Conservation (phyloP, 2,797 vertebrate species). For the Labeo calbasu region DNA sequence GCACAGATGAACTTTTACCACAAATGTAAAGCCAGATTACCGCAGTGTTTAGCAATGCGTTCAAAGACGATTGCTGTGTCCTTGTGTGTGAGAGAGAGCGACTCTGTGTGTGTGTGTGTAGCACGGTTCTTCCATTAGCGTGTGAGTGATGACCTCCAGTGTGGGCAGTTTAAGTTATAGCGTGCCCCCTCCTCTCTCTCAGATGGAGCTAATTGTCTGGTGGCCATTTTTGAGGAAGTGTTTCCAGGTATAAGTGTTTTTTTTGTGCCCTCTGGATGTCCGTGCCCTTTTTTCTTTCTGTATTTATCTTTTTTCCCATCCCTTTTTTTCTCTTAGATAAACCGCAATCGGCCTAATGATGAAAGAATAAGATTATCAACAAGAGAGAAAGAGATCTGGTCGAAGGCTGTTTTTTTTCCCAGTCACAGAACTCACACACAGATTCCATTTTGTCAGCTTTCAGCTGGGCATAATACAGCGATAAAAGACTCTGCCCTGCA, state of each 20-base stretch:
- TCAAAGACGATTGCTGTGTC: conserved; percentile 48
- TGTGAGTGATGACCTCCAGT: conserved; percentile 62
- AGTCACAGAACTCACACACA: conserved; percentile 60
- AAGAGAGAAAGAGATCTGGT: conserved; percentile 29
- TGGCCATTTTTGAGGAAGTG: conserved; percentile 62
- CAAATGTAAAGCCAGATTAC: conserved; percentile 36
- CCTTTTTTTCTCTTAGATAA: conserved; percentile 63
- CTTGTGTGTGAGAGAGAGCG: conserved; percentile 19
- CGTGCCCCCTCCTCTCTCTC: conserved; percentile 72
- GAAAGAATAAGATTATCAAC: conserved; percentile 55
- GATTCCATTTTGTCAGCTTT: conserved; percentile 83
- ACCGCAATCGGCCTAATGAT: conserved; percentile 79
- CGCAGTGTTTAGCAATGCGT: conserved; percentile 36
- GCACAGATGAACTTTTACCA: conserved; percentile 40
- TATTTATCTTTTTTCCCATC: conserved; percentile 66
- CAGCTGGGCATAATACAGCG: conserved; percentile 79
- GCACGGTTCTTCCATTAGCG: conserved; percentile 79
- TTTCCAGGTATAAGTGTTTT: conserved; percentile 57
- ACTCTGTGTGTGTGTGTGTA: conserved; percentile 49
- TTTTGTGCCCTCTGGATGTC: conserved; percentile 38
- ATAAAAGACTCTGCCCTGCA: conserved; percentile 80
- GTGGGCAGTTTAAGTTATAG: conserved; percentile 69
- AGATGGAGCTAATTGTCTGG: conserved; percentile 64
- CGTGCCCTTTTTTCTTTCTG: conserved; percentile 44
- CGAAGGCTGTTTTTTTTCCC: conserved; percentile 18